These are phyloP conservation scores for Columba livia DNA, from an alignment of 2,113 vertebrate species.

Conservation along the genomic window DNA sequence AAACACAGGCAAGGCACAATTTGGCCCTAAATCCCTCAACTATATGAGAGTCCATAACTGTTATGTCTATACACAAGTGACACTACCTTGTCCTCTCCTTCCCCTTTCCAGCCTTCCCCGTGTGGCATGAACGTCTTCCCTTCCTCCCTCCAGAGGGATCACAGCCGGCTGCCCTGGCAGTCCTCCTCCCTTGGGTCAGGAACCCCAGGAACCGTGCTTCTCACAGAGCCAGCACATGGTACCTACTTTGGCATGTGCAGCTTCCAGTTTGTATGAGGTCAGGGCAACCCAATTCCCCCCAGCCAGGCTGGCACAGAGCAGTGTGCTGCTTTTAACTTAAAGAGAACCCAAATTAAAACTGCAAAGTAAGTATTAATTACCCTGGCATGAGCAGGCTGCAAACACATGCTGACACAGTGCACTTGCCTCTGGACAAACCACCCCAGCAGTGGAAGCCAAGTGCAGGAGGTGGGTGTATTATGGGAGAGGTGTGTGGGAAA, in stretches of 20 bases:
- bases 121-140: neutral
- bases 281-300: neutral
- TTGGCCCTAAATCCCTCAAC: neutral
- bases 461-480: neutral
- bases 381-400: neutral
- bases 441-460: slow-evolving; percentile 4
- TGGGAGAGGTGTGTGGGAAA: slow-evolving; percentile 26
- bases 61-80: neutral
- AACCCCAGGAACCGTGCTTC: neutral
- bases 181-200: neutral
- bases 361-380: slow-evolving; percentile 58
- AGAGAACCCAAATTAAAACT: slow-evolving; percentile 52
- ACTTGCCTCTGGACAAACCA: slow-evolving; percentile 48
- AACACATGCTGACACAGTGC: neutral
- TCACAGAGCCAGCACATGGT: neutral
- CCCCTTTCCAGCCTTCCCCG: neutral
- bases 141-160: neutral
- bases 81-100: neutral
- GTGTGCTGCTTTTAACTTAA: neutral
- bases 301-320: slow-evolving; percentile 31
- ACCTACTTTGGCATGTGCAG: rapidly evolving
- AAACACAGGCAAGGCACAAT: neutral
- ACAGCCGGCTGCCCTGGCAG: neutral
- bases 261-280: neutral
- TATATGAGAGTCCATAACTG: neutral